These are phyloP conservation scores for Syngnathus acus DNA, from an alignment of 2,797 vertebrate genomes.

Conservation along the genomic window DNA sequence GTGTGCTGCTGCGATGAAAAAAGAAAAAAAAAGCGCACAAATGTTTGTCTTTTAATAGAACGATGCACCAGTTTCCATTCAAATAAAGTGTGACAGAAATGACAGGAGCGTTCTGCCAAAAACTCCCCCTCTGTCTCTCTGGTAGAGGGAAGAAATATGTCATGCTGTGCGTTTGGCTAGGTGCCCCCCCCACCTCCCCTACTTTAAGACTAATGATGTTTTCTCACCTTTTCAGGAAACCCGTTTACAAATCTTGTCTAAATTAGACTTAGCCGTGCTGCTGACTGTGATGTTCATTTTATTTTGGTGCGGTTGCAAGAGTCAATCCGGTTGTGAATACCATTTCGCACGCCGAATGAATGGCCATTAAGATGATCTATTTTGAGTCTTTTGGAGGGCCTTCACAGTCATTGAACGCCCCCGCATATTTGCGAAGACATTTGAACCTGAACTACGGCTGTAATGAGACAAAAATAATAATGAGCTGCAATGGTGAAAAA, in stretches of 20 bases:
- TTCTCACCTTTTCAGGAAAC: conserved; percentile 49
- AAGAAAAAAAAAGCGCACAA: conserved; percentile 19
- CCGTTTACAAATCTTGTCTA: conserved; percentile 31
- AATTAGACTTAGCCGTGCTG: conserved; percentile 14
- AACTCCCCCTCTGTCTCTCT: conserved; percentile 15
- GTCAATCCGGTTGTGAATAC: conserved; percentile 30
- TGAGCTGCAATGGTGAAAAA: conserved; percentile 16
- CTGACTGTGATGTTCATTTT: conserved; percentile 27
- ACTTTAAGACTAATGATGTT: conserved; percentile 43
- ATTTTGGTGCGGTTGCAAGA: conserved; percentile 25
- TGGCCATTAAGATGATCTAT: conserved; percentile 53
- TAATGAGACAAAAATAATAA: conserved; percentile 37
- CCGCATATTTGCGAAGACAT: conserved; percentile 50
- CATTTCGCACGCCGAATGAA: conserved; percentile 41
- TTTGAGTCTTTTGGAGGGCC: conserved; percentile 38
- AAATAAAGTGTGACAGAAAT: conserved; percentile 39
- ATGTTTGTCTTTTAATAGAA: conserved; percentile 44
- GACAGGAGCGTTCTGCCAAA: conserved; percentile 25
- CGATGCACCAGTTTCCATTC: conserved; percentile 33
- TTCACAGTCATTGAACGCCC: conserved; percentile 33
- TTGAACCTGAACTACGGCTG: conserved; percentile 53
- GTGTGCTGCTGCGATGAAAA: conserved; percentile 21
- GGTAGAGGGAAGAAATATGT: conserved; percentile 29
- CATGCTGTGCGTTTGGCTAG: conserved; percentile 15
- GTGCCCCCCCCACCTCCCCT: conserved; percentile 5